Base-by-base conservation (phyloP, 2,888 invertebrate genomes). In the Oasisia sp. region DNA sequence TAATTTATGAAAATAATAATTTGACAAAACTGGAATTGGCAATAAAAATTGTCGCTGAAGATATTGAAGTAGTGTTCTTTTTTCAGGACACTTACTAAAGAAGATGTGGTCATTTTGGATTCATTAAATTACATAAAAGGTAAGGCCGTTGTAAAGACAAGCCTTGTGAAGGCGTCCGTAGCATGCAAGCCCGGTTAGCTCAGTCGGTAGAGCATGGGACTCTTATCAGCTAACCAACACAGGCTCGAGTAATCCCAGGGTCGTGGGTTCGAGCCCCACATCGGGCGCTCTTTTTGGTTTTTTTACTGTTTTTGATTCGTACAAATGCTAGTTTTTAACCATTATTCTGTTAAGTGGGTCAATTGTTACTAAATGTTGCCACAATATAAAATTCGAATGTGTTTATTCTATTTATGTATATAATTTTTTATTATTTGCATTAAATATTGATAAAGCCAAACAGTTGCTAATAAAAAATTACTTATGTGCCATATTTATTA, bases 111-210 rank as follows among this genome's bases (percentile, higher is more conserved):
- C 27, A 98, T 99, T 95, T 97, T 99, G 92, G 99, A 99, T 96
- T 98, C 98, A 0, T 97, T 98, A 93, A 99, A 99, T 97, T 99
- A 99, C 96, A 99, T 99, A 58, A 99, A 99, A 97, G 98, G 98
- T 95, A 97, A 95, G 92, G 5, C n/a, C 3, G 74, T 74, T 74
- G 74, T 74, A 27, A 74, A 19, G 74, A 74, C 74, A 74, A 74
- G 27, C 27, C 27, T 74, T 74, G 27, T 74, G n/a, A 74, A 74
- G n/a, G 19, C n/a, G 0, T 7, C 1, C 27, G 7, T 74, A 74
- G 0, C 19, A 74, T 19, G 74, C 27, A 74, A 91, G 93, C 93
- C 93, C 93, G 93, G 93, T 92, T 93, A 93, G 93, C 93, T 93
- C 93, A 93, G 93, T 93, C 93, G 93, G 93, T 93, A 93, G 93